These are phyloP conservation scores for Drosophila histrio DNA, from an alignment of 2,888 invertebrate genomes.

Conservation along the genomic window DNA sequence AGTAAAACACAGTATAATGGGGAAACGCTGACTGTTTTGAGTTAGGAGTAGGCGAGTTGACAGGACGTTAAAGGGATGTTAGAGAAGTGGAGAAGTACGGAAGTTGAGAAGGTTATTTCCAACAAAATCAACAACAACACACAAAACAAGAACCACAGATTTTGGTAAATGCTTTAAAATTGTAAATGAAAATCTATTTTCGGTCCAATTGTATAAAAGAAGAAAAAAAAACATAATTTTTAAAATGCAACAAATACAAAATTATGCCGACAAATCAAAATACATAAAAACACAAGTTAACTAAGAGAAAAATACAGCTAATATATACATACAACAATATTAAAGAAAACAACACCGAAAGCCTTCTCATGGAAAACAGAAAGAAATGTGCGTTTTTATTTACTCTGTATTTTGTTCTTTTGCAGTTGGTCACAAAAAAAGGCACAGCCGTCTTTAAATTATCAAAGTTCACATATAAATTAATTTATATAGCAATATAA, in stretches of 20 bases:
- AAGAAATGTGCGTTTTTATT: conserved; percentile 35
- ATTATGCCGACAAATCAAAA: conserved; percentile 56
- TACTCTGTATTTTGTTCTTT: background rate
- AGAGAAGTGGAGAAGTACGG: conserved; percentile 19
- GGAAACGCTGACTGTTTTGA: conserved; percentile 61
- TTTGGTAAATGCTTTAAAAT: conserved; percentile 64
- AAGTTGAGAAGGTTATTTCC: conserved; percentile 70
- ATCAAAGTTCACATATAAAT: background rate
- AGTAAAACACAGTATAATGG: conserved; percentile 33
- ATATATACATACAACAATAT: conserved; percentile 48
- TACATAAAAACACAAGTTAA: conserved; percentile 54
- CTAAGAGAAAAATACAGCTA: conserved; percentile 28
- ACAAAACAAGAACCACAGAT: conserved; percentile 43
- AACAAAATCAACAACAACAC: conserved; percentile 37
- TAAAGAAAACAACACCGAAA: conserved; percentile 69
- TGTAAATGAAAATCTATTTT: conserved; percentile 60
- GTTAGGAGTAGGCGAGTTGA: conserved; percentile 51
- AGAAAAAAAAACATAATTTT: conserved; percentile 50
- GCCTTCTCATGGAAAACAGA: conserved; percentile 72
- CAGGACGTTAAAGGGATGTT: conserved; percentile 31
- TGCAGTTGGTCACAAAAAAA: conserved; percentile 1
- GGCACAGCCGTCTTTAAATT: too few species aligned
- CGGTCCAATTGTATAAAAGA: conserved; percentile 63
- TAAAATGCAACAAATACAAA: conserved; percentile 50
- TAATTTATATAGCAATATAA: background rate